phyloP scores from a whole-genome alignment of 2,113 vertebrate genomes.

The Platichthys flesus region DNA sequence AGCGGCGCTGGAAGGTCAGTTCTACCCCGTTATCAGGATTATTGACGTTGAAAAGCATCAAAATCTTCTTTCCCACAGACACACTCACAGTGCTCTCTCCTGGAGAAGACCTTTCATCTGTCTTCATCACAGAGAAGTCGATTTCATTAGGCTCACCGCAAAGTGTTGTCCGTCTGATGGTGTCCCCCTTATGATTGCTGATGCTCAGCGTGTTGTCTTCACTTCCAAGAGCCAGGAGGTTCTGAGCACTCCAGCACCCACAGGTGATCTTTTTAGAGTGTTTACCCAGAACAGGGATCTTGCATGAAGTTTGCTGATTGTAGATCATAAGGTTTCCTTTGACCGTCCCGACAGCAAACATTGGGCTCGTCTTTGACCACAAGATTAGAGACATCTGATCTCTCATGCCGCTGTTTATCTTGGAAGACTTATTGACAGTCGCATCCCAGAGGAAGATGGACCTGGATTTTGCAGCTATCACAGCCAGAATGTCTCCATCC shows the following conservation, averaged over 20 bases:
- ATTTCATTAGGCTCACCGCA: conserved; percentile 89
- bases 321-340: conserved; percentile 98
- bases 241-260: conserved; percentile 94
- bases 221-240: no score
- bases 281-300: conserved; percentile 96
- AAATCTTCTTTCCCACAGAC: conserved; percentile 90
- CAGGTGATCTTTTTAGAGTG: conserved; percentile 95
- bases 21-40: conserved; percentile 91
- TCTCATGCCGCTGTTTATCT: conserved; percentile 95
- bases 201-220: conserved; percentile 91
- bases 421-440: conserved; percentile 91
- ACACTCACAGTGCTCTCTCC: conserved; percentile 91
- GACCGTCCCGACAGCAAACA: conserved; percentile 92
- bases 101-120: conserved; percentile 86
- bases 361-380: conserved; percentile 91
- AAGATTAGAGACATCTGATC: conserved; percentile 93
- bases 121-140: conserved; percentile 93
- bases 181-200: conserved; percentile 97
- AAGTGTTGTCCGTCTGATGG: conserved; percentile 90
- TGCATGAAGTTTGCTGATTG: conserved; percentile 96
- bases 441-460: conserved; percentile 93
- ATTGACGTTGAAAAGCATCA: conserved; percentile 92
- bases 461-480: conserved; percentile 94
- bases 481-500: conserved; percentile 92
- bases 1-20: conserved; percentile 90